Conservation (phyloP, 2,113 vertebrate species). For the Leucoraja erinaceus region DNA sequence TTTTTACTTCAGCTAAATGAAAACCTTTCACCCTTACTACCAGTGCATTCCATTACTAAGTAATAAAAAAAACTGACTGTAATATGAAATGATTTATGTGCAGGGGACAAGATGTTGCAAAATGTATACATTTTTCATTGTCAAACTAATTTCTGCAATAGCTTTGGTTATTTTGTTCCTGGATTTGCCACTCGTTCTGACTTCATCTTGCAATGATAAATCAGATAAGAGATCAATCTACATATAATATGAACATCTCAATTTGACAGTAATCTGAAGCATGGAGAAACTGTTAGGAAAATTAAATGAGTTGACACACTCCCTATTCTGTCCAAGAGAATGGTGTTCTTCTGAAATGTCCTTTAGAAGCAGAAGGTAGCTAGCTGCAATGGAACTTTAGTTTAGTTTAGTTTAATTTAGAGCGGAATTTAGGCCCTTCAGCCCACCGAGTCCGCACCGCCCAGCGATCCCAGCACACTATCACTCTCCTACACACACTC, state of each 20-base stretch:
- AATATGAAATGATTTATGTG: slow-evolving; percentile 31
- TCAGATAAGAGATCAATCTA: slow-evolving; percentile 29
- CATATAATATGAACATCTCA: neutral
- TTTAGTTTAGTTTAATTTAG: no score
- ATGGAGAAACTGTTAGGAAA: neutral
- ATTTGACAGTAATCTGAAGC: slow-evolving; percentile 9
- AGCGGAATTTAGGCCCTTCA: no score
- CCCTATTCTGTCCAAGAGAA: neutral
- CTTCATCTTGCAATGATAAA: slow-evolving; percentile 25
- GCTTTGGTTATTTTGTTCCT: slow-evolving; percentile 16
- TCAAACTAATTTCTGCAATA: slow-evolving; percentile 24
- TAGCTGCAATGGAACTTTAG: neutral
- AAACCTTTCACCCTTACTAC: slow-evolving; percentile 13
- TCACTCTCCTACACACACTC: no score
- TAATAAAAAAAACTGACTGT: neutral
- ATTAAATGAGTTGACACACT: neutral
- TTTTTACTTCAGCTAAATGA: neutral
- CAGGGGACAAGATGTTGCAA: neutral
- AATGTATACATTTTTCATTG: slow-evolving; percentile 31
- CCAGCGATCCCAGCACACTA: no score
- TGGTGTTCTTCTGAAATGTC: neutral
- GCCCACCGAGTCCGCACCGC: no score
- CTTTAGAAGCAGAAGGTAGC: neutral
- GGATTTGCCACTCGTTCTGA: neutral
- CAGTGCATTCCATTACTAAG: neutral